Conservation (phyloP, 2,888 invertebrate genomes). For the Auanema freiburgensis region DNA sequence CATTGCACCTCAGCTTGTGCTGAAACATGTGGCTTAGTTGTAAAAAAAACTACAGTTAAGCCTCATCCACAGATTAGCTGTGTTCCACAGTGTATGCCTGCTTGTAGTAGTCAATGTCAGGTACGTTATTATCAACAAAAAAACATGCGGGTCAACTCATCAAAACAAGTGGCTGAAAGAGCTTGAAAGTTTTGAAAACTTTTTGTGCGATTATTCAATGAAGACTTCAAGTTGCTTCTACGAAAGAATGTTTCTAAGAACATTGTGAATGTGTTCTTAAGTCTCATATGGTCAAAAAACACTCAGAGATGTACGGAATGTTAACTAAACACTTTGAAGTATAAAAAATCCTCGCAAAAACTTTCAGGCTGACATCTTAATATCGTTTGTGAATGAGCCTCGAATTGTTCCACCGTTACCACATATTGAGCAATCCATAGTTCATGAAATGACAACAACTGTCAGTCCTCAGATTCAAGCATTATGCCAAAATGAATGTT, state of each 20-base stretch:
- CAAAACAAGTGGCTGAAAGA: no score
- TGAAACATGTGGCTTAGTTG: slow-evolving; percentile 38
- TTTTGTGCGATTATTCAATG: neutral
- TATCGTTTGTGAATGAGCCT: neutral
- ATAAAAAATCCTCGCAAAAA: neutral
- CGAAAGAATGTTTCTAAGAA: neutral
- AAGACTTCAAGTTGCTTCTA: neutral
- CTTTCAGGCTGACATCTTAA: neutral
- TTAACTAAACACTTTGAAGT: no score
- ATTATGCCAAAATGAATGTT: slow-evolving; percentile 34
- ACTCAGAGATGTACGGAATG: no score
- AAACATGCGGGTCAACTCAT: no score
- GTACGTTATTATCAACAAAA: slow-evolving; percentile 2
- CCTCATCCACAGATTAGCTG: slow-evolving; percentile 19
- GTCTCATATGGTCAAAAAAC: no score
- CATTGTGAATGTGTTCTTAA: no score
- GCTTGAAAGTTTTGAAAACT: neutral
- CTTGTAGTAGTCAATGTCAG: slow-evolving; percentile 36
- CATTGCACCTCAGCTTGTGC: slow-evolving; percentile 39
- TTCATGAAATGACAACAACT: slow-evolving; percentile 10
- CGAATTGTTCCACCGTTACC: neutral
- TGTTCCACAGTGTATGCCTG: slow-evolving; percentile 33
- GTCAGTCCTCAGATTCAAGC: slow-evolving; percentile 21
- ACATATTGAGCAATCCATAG: neutral
- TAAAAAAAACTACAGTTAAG: neutral